Evolutionary conservation across 2,797 vertebrate species (phyloP).

Genomic region (Triplophysa bombifrons): DNA sequence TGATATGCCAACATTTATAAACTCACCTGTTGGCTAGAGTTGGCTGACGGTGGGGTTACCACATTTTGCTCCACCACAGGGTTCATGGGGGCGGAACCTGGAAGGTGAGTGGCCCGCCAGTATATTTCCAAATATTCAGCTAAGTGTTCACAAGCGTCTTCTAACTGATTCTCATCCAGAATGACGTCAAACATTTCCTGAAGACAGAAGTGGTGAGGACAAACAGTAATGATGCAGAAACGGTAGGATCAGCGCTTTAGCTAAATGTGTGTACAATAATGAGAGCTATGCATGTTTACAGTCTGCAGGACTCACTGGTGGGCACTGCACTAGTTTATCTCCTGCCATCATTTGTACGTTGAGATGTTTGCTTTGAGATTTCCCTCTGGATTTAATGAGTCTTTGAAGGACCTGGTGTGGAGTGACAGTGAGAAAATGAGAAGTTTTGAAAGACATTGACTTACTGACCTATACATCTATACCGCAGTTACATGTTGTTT

Average conservation of each 20-base stretch:
- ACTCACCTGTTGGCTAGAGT: conserved; percentile 89
- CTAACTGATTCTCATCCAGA: conserved; percentile 95
- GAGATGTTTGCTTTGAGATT: conserved; percentile 96
- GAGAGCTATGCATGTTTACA: neutral
- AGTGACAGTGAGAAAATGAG: conserved; percentile 22
- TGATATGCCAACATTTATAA: neutral
- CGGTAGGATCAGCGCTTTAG: neutral
- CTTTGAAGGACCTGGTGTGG: conserved; percentile 88
- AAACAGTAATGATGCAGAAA: neutral
- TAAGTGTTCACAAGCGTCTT: conserved; percentile 94
- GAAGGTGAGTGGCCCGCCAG: conserved; percentile 93
- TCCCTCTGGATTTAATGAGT: conserved; percentile 93
- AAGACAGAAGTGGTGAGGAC: neutral
- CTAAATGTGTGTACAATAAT: neutral
- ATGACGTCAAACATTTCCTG: conserved; percentile 97
- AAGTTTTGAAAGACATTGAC: neutral
- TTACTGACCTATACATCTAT: neutral
- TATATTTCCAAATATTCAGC: conserved; percentile 94
- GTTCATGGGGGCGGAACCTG: conserved; percentile 77
- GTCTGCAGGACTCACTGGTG: conserved; percentile 79
- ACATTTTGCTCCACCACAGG: conserved; percentile 80
- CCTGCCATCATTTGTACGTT: conserved; percentile 98
- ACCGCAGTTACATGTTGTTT: neutral
- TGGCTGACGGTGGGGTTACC: conserved; percentile 84
- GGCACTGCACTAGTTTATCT: conserved; percentile 94